A percentile compares a stretch with the other conserved stretches of the same genome.
These are phyloP conservation scores for Chloroclysta siterata DNA, from an alignment of 2,888 invertebrate genomes.

Conservation along the genomic window DNA sequence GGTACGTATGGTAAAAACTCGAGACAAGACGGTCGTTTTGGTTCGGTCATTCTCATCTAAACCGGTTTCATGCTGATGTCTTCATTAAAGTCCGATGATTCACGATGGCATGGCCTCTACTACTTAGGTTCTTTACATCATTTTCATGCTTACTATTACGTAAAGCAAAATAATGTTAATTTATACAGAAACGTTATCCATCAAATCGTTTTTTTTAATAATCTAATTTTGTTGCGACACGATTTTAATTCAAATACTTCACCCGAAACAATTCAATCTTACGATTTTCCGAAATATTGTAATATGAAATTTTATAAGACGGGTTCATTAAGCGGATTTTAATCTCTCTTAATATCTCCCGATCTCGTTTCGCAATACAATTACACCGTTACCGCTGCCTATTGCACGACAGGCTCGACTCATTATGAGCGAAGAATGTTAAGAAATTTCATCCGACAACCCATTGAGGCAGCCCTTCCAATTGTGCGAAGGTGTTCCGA, in stretches of 20 bases:
- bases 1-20: constrained; percentile 23
- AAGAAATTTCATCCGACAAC: constrained; percentile 84
- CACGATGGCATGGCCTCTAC: constrained; percentile 58
- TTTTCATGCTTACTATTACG: constrained; percentile 9
- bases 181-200: constrained; percentile 17
- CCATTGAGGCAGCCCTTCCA: constrained; percentile 82
- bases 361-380: constrained; percentile 79
- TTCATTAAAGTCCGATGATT: constrained; percentile 74
- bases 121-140: constrained; percentile 44
- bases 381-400: constrained; percentile 81
- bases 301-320: constrained; percentile 62
- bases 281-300: constrained; percentile 60
- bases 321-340: constrained; percentile 76
- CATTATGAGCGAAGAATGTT: constrained; percentile 82
- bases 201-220: constrained; percentile 22
- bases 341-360: constrained; percentile 78
- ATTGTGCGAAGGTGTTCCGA: constrained; percentile 84
- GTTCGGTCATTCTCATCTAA: constrained; percentile 56
- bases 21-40: constrained; percentile 42
- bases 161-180: constrained; percentile 27
- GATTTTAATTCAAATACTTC: constrained; percentile 32
- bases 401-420: constrained; percentile 79
- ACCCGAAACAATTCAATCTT: constrained; percentile 42
- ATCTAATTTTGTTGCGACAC: constrained; percentile 33
- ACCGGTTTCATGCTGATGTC: constrained; percentile 80